Evolutionary conservation across 2,888 invertebrate species (phyloP).

Genomic region (Athalia rosae): DNA sequence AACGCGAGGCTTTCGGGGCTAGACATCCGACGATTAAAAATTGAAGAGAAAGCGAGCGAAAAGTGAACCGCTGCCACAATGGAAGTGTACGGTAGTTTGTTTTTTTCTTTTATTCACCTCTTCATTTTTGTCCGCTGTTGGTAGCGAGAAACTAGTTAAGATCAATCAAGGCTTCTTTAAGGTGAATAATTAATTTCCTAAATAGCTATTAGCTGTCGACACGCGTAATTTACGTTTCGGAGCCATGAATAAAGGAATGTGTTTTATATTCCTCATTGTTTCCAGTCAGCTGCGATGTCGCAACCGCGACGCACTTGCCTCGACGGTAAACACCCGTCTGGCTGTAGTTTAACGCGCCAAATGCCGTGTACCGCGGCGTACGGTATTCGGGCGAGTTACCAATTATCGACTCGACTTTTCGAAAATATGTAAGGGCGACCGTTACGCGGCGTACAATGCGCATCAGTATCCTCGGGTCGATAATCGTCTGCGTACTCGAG

Average conservation of each 20-base stretch:
- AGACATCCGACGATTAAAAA: neutral
- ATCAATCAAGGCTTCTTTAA: conserved; percentile 45
- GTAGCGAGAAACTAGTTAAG: conserved; percentile 43
- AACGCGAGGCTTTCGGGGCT: too few relatives aligned
- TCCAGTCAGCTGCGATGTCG: conserved; percentile 31
- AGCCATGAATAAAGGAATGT: conserved; percentile 42
- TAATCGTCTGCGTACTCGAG: neutral
- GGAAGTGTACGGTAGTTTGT: conserved; percentile 4
- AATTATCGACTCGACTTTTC: conserved; percentile 33
- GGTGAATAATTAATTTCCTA: conserved; percentile 52
- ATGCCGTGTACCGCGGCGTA: neutral
- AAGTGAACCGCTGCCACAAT: conserved; percentile 13
- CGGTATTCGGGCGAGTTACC: conserved; percentile 31
- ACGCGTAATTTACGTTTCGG: conserved; percentile 51
- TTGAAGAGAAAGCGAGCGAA: neutral
- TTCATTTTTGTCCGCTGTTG: neutral
- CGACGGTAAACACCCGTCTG: neutral
- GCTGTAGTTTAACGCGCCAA: neutral
- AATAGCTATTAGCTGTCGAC: conserved; percentile 52
- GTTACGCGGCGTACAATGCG: conserved; percentile 10
- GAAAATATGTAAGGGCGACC: conserved; percentile 36
- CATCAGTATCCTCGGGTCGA: conserved; percentile 11
- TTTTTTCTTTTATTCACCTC: neutral
- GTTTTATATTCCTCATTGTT: conserved; percentile 41
- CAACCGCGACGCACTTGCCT: conserved; percentile 1